Percentiles rank a stretch among this genome's conserved stretches.
Conservation (phyloP, 2,797 vertebrate genomes). For the Liasis olivaceus region DNA sequence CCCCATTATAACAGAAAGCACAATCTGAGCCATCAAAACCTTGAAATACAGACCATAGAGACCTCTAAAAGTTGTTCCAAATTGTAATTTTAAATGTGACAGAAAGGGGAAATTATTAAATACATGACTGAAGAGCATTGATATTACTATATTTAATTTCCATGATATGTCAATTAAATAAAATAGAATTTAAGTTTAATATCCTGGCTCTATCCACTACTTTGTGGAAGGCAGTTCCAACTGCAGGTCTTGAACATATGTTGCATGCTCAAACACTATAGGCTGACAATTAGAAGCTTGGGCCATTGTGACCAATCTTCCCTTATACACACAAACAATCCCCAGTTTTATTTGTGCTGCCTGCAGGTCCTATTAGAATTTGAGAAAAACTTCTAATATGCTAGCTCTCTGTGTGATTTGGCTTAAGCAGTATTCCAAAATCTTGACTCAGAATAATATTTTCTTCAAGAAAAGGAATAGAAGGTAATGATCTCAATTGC, state of each 20-base stretch:
- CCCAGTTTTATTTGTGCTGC: neutral
- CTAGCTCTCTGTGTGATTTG: neutral
- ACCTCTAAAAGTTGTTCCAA: neutral
- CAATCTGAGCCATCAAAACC: neutral
- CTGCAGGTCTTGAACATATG: neutral
- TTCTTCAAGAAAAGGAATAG: neutral
- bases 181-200: neutral
- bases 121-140: neutral
- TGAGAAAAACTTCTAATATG: neutral
- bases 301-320: neutral
- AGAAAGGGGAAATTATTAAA: neutral
- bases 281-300: neutral
- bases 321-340: neutral
- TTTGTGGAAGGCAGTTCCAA: neutral
- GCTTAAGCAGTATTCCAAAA: neutral
- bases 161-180: neutral
- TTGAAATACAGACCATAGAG: neutral
- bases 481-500: neutral
- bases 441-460: neutral
- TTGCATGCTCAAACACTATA: neutral
- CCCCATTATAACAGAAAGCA: neutral
- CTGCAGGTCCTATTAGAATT: neutral
- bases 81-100: neutral
- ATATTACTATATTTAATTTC: neutral
- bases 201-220: neutral